Conservation (phyloP, 2,797 vertebrate species). For the Propithecus deckenii region DNA sequence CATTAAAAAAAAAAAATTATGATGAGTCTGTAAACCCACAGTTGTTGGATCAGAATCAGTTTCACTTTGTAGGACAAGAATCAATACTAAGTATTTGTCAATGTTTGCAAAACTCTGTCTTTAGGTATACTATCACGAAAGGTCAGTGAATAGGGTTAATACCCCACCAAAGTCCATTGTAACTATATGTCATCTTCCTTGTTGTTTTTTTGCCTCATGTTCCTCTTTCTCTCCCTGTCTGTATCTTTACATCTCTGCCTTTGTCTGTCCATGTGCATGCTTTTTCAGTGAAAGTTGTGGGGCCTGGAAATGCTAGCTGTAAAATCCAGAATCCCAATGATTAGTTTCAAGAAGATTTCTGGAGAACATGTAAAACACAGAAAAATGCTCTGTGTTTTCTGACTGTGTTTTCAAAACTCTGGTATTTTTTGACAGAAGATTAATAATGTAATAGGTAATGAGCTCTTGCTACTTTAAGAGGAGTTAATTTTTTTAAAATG, state of each 20-base stretch:
- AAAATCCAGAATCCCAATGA: constrained; percentile 18
- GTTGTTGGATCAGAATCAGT: not conserved
- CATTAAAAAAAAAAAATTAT: not conserved
- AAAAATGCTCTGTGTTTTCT: not conserved
- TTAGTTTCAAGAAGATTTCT: not conserved
- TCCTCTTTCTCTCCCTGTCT: not conserved
- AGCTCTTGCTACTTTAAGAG: not conserved
- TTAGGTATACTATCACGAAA: not conserved
- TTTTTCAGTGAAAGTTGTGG: not conserved
- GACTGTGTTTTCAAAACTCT: not conserved
- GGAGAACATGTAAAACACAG: not conserved
- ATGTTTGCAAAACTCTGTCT: not conserved
- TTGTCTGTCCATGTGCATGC: not conserved
- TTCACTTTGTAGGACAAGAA: not conserved
- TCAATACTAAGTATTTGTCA: not conserved
- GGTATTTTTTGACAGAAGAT: not conserved
- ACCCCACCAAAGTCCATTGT: not conserved
- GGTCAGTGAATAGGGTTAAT: not conserved
- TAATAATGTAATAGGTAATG: not conserved
- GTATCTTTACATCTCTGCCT: not conserved
- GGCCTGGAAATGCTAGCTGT: not conserved
- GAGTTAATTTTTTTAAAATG: not conserved
- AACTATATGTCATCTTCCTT: not conserved
- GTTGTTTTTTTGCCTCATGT: not conserved
- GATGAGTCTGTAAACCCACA: not conserved